These are phyloP conservation scores for Chelonoidis abingdonii DNA, from an alignment of 2,113 vertebrate species.

Conservation along the genomic window DNA sequence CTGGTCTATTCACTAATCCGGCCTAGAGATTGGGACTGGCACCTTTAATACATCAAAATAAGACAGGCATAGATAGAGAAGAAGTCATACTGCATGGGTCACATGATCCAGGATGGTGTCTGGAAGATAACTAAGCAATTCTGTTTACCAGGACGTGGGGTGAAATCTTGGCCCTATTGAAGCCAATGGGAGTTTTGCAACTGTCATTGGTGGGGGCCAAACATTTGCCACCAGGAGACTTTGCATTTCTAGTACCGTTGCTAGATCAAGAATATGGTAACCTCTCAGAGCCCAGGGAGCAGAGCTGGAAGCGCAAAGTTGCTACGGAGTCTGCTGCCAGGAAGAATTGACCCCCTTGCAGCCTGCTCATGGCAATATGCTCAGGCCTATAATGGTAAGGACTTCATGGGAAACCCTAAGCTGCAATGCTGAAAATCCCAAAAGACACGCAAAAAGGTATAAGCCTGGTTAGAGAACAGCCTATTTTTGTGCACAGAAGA, in stretches of 20 bases:
- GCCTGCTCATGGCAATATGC: neutral
- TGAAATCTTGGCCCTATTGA: neutral
- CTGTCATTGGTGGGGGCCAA: neutral
- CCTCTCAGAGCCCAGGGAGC: neutral
- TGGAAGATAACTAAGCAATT: neutral
- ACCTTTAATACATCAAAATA: neutral
- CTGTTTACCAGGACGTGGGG: neutral
- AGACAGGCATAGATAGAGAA: neutral
- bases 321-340: neutral
- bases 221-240: neutral
- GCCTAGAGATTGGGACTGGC: neutral
- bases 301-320: neutral
- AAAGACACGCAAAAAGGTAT: neutral
- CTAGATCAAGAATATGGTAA: neutral
- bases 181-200: neutral
- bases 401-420: neutral
- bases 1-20: too few species aligned
- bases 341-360: neutral
- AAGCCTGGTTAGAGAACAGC: neutral
- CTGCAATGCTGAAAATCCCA: neutral
- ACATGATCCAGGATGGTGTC: neutral
- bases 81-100: neutral
- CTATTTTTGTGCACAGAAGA: neutral
- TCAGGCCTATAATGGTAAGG: neutral
- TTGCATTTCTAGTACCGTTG: neutral